Evolutionary conservation across 1,140 invertebrate genomes (phyloP).

Genomic region (Cotesia typhae): DNA sequence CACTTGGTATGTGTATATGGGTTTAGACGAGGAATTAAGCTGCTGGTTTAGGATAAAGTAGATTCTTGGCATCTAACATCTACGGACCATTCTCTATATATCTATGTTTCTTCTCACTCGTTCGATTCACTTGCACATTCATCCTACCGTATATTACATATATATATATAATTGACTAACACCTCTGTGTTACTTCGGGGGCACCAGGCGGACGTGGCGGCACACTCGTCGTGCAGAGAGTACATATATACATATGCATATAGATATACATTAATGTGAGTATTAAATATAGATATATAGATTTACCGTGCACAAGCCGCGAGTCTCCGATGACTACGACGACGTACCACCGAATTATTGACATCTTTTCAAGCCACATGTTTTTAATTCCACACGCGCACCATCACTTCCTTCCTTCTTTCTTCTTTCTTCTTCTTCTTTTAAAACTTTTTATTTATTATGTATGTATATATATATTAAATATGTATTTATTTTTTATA

Average conservation of each 20-base stretch:
- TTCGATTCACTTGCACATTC: background rate
- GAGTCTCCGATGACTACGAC: conserved; percentile 21
- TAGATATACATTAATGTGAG: conserved; percentile 10
- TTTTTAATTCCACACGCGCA: conserved; percentile 35
- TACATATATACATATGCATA: conserved; percentile 8
- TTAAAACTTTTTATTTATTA: no score
- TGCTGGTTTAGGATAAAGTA: conserved; percentile 6
- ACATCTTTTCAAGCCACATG: conserved; percentile 46
- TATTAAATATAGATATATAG: conserved; percentile 26
- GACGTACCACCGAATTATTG: conserved; percentile 51
- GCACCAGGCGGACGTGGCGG: conserved; percentile 28
- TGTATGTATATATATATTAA: background rate
- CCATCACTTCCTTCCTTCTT: conserved; percentile 31
- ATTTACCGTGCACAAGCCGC: conserved; percentile 24
- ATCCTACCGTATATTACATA: background rate
- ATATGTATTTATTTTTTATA: background rate
- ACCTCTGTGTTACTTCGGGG: conserved; percentile 16
- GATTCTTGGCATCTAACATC: background rate
- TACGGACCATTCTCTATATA: background rate
- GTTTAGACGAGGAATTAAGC: no score
- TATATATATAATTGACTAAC: background rate
- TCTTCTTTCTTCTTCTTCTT: background rate
- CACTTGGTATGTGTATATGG: no score
- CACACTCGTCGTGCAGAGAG: conserved; percentile 27
- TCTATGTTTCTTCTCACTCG: conserved; percentile 1